These are phyloP conservation scores for Rhea pennata DNA, from an alignment of 2,113 vertebrate genomes.

Conservation along the genomic window DNA sequence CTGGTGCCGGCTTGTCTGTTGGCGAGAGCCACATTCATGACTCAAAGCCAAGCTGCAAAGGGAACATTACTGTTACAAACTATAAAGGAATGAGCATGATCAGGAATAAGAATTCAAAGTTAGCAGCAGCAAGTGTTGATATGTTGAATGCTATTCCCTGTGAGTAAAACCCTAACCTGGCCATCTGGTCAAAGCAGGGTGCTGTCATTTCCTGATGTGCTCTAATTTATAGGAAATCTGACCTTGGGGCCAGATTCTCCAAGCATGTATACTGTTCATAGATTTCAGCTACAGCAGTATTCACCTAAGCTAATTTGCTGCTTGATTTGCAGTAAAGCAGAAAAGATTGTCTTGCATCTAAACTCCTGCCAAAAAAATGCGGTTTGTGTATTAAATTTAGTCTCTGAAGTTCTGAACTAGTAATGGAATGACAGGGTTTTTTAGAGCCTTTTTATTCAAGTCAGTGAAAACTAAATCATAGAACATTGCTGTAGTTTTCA, in stretches of 20 bases:
- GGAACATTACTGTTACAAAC: conserved; percentile 26
- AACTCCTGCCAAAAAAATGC: neutral
- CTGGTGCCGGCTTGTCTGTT: conserved; percentile 70
- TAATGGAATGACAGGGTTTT: neutral
- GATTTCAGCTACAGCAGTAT: neutral
- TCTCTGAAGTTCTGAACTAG: neutral
- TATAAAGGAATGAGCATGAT: conserved; percentile 36
- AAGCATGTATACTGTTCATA: neutral
- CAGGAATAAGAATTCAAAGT: neutral
- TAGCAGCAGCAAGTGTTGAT: conserved; percentile 52
- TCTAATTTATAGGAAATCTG: conserved; percentile 31
- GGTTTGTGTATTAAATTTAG: neutral
- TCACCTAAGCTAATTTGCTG: conserved; percentile 25
- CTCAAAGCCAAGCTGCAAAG: conserved; percentile 55
- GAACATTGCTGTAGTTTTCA: neutral
- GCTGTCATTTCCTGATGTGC: conserved; percentile 32
- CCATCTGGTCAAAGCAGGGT: conserved; percentile 27
- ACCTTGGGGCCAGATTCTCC: neutral
- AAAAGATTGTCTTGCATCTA: neutral
- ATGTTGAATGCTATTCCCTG: conserved; percentile 31
- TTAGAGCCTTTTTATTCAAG: neutral
- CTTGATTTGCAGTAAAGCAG: conserved; percentile 19
- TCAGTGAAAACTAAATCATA: neutral
- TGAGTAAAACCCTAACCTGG: conserved; percentile 22
- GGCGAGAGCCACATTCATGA: conserved; percentile 20